Evolutionary conservation across 2,113 vertebrate genomes (phyloP), one percentile per base, ranked within the genome.

Genomic region (Passer domesticus): DNA sequence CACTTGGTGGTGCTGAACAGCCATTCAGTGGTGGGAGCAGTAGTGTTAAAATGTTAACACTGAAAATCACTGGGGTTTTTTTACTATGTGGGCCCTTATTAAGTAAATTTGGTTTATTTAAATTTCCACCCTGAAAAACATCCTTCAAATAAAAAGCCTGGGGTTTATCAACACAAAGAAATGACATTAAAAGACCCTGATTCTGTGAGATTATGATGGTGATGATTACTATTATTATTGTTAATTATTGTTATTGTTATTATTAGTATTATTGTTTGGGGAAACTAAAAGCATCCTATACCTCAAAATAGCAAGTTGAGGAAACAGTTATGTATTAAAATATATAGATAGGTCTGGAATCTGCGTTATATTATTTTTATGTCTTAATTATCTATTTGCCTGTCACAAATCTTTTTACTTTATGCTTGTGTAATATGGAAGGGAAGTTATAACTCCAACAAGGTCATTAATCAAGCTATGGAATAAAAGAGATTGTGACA

Each of bases 11-110:
- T 96, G 89, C 84, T 60, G 59, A 98, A 92, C 66, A 94, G 81
- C 74, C 93, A 31, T 88, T 87, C 91, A 74, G 72, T 83, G 77
- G 86, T 84, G 90, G 87, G 80, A 94, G 76, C 52, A 93, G 55
- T 73, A 90, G 47, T 87, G 84, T 96, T 95, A 92, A 94, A 84
- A 96, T 85, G 83, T 93, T 96, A 96, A 82, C 80, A 41, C 60
- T 83, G 41, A 92, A 96, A 83, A 84, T 83, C 60, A 13, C 10
- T 27, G 33, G 30, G 3, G 0, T 22, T 55, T 41, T 47, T 95
- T 94, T 79, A 90, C 73, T 63, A 30, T 87, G 17, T 46, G 30
- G 52, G 62, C 67, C 96, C 83, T 95, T 84, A 27, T 78, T 96
- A 75, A 30, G 43, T 81, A 60, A 63, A 70, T 89, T 93, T 6